Evolutionary conservation across 2,113 vertebrate species (phyloP).

Genomic region (chimpanzee (Pan troglodytes)): DNA sequence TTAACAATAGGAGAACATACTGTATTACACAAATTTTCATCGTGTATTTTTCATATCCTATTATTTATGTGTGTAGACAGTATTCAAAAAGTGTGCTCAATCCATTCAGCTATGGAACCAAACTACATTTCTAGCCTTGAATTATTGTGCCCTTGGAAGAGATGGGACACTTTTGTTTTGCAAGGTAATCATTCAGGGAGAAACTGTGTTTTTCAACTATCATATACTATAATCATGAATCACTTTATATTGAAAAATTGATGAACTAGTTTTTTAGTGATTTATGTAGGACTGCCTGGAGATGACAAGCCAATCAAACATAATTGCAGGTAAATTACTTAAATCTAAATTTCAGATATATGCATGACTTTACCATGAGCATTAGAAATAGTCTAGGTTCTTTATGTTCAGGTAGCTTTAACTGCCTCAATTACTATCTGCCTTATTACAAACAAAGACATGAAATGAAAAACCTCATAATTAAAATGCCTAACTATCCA

Average conservation of each 20-base stretch:
- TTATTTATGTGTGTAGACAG: conserved; percentile 31
- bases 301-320: conserved; percentile 60
- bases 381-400: background rate
- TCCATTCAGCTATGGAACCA: background rate
- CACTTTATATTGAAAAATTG: conserved; percentile 52
- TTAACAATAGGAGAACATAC: background rate
- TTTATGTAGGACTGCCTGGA: conserved; percentile 52
- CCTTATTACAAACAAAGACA: conserved; percentile 46
- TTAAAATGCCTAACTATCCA: conserved; percentile 43
- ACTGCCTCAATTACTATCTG: background rate
- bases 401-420: conserved; percentile 40
- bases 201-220: conserved; percentile 50
- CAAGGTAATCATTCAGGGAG: conserved; percentile 44
- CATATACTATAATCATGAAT: conserved; percentile 48
- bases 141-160: conserved; percentile 31
- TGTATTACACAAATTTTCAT: background rate
- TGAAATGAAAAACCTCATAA: conserved; percentile 43
- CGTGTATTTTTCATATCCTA: background rate
- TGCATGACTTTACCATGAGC: background rate
- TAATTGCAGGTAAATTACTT: conserved; percentile 49
- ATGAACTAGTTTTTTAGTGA: conserved; percentile 39
- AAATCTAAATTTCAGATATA: conserved; percentile 45
- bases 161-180: conserved; percentile 26
- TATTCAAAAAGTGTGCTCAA: background rate
- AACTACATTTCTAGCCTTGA: conserved; percentile 54